phyloP scores from a whole-genome alignment of 1,140 invertebrate species.

The Scaptodrosophila lebanonensis region DNA sequence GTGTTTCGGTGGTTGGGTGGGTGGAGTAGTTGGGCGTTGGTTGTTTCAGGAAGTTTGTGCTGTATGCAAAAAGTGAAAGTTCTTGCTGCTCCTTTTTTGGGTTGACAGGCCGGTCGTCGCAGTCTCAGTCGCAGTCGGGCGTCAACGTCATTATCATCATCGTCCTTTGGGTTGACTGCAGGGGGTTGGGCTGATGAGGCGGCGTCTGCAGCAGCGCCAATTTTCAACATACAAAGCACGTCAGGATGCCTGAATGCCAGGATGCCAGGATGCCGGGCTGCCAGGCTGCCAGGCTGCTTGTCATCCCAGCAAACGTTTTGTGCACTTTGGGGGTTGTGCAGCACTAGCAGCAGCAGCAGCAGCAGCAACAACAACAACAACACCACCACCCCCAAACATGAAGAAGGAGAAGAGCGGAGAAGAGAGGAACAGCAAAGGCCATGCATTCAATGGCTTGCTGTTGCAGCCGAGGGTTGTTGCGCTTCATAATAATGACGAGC shows the following conservation, averaged over 20 bases:
- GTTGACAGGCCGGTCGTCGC: neutral
- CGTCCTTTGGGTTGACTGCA: too few species aligned
- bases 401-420: too few species aligned
- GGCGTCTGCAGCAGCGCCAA: too few species aligned
- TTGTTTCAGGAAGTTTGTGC: conserved; percentile 4
- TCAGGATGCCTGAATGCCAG: too few species aligned
- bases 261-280: too few species aligned
- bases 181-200: too few species aligned
- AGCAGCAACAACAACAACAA: neutral
- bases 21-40: too few species aligned
- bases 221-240: too few species aligned
- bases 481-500: conserved; percentile 37
- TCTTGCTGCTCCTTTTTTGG: conserved; percentile 59
- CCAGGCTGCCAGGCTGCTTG: too few species aligned
- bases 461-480: conserved; percentile 68
- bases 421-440: neutral
- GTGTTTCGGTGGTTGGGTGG: too few species aligned
- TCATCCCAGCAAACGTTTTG: conserved; percentile 11
- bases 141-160: too few species aligned
- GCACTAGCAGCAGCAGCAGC: conserved; percentile 9
- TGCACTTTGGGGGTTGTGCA: conserved; percentile 27
- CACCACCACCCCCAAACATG: too few species aligned
- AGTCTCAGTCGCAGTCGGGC: neutral
- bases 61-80: conserved; percentile 70
- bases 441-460: conserved; percentile 12